These are phyloP conservation scores for Eristalis pertinax DNA, from an alignment of 2,888 invertebrate species.

Conservation along the genomic window DNA sequence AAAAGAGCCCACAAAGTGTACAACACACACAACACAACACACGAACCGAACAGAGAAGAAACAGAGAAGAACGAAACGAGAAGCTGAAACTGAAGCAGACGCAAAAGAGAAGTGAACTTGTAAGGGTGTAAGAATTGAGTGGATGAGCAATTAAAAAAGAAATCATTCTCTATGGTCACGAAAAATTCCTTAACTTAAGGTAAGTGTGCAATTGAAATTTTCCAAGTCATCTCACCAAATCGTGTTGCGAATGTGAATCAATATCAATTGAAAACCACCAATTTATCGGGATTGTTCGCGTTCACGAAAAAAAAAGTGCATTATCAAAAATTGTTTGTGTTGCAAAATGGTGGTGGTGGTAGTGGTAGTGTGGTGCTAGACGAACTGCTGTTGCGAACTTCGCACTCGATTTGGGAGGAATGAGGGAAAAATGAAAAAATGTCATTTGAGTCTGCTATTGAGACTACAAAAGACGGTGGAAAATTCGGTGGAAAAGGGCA, in stretches of 20 bases:
- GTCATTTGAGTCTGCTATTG: slow-evolving; percentile 16
- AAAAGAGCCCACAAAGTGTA: neutral
- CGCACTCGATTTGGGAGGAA: slow-evolving; percentile 46
- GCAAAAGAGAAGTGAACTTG: slow-evolving; percentile 64
- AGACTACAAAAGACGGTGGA: slow-evolving; percentile 46
- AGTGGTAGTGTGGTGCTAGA: slow-evolving; percentile 47
- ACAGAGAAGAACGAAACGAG: slow-evolving; percentile 50
- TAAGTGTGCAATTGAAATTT: neutral
- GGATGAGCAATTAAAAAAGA: slow-evolving; percentile 46
- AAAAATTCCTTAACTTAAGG: neutral
- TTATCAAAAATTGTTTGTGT: slow-evolving; percentile 66
- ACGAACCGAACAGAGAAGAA: too few relatives aligned
- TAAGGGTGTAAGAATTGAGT: slow-evolving; percentile 63
- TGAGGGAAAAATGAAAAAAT: neutral
- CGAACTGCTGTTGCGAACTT: slow-evolving; percentile 64
- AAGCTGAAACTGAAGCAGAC: slow-evolving; percentile 39
- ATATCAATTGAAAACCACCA: neutral
- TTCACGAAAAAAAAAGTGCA: slow-evolving; percentile 54
- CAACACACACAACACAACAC: too few relatives aligned
- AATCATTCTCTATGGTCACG: slow-evolving; percentile 31
- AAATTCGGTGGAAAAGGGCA: slow-evolving; percentile 14
- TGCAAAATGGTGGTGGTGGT: slow-evolving; percentile 69
- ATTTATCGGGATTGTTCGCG: neutral
- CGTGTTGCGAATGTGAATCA: neutral
- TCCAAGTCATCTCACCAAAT: neutral